A percentile compares a stretch with the other conserved stretches of the same genome.
Conservation (phyloP, 35 echinoderm and acorn worm species). For the Holothuria glaberrima region DNA sequence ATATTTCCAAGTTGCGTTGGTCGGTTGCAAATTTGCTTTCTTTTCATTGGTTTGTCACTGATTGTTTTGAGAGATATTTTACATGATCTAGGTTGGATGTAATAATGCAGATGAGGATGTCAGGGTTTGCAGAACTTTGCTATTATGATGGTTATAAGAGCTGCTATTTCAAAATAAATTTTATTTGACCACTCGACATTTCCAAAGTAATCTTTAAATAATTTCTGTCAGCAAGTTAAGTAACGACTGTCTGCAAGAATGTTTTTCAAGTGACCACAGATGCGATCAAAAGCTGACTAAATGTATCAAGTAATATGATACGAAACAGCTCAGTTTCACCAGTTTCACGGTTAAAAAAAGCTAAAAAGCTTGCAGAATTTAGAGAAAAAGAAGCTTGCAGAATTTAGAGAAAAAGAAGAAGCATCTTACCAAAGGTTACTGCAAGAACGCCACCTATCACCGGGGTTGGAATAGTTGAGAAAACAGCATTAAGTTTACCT, state of each 20-base stretch:
- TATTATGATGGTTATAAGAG: not conserved
- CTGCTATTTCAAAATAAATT: not conserved
- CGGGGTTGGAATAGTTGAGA: conserved; percentile 47
- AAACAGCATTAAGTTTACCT: conserved; percentile 56
- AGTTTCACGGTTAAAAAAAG: too few species aligned
- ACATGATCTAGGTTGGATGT: not conserved
- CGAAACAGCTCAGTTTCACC: too few species aligned
- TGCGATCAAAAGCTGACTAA: too few species aligned
- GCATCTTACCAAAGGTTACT: conserved; percentile 24
- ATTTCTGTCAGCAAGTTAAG: too few species aligned
- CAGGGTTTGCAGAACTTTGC: not conserved
- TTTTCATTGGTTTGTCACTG: not conserved
- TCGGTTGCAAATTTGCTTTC: not conserved
- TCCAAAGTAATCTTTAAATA: not conserved
- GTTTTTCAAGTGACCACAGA: too few species aligned
- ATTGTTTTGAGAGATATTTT: not conserved
- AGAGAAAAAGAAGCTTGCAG: too few species aligned
- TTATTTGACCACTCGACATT: not conserved
- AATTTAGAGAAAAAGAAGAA: too few species aligned
- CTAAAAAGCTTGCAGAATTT: too few species aligned
- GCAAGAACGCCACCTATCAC: conserved; percentile 51
- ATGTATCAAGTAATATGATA: too few species aligned
- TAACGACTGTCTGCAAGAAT: too few species aligned
- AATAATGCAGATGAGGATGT: not conserved
- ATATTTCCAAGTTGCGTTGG: not conserved